phyloP scores from a whole-genome alignment of 2,113 vertebrate species.

The Lagopus muta region DNA sequence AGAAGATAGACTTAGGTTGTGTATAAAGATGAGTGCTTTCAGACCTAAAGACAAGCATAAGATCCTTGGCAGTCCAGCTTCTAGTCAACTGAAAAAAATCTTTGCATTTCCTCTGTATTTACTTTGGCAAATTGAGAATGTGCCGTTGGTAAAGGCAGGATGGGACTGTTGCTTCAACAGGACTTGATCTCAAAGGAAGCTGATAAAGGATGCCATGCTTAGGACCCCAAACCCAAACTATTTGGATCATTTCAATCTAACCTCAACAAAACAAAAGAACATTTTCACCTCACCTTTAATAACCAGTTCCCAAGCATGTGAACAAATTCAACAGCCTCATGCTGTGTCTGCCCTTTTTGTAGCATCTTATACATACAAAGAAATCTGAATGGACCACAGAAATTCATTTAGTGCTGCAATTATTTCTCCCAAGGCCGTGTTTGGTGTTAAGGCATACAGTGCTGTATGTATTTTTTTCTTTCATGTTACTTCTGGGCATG shows the following conservation, averaged over 20 bases:
- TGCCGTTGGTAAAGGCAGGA: background rate
- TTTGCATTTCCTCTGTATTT: background rate
- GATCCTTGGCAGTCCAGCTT: background rate
- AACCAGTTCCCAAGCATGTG: background rate
- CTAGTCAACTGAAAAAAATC: background rate
- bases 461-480: background rate
- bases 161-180: fast-evolving
- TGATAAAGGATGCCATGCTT: background rate
- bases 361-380: slow-evolving; percentile 39
- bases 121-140: background rate
- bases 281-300: background rate
- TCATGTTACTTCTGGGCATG: slow-evolving; percentile 30
- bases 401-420: slow-evolving; percentile 12
- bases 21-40: background rate
- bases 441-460: background rate
- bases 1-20: background rate
- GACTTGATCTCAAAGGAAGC: background rate
- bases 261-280: background rate
- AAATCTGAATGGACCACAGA: background rate
- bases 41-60: background rate
- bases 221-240: background rate
- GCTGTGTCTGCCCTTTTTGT: slow-evolving; percentile 19
- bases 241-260: background rate
- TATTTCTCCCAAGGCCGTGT: slow-evolving; percentile 26
- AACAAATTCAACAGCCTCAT: background rate